Percentiles rank a stretch among this genome's conserved stretches.
These are phyloP conservation scores for Chaitophorus viminalis DNA, from an alignment of 2,888 invertebrate species.

Conservation along the genomic window DNA sequence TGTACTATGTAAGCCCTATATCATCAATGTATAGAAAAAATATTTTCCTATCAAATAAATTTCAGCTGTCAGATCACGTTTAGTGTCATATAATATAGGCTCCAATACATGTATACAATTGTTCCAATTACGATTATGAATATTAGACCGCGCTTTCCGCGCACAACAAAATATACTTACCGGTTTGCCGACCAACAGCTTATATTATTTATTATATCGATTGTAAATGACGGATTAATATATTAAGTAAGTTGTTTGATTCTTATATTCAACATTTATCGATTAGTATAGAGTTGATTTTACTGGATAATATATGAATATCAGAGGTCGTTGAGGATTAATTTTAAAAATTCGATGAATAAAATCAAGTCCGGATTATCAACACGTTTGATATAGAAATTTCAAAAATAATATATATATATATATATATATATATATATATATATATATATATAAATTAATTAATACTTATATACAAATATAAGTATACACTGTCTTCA, in stretches of 20 bases:
- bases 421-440: too few relatives aligned
- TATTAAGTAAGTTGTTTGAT: conserved; percentile 4
- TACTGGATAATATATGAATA: neutral
- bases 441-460: too few relatives aligned
- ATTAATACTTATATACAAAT: too few relatives aligned
- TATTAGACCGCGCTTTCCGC: neutral
- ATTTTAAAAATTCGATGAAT: neutral
- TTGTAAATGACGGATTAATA: conserved; percentile 28
- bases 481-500: too few relatives aligned
- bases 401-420: too few relatives aligned
- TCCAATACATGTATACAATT: neutral
- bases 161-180: neutral
- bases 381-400: too few relatives aligned
- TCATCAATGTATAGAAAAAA: neutral
- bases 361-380: neutral
- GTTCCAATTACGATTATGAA: neutral
- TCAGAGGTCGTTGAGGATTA: neutral
- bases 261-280: neutral
- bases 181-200: conserved; percentile 15
- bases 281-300: neutral
- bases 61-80: neutral
- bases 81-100: neutral
- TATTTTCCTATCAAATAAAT: neutral
- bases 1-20: too few relatives aligned
- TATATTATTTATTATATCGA: conserved; percentile 1